phyloP scores from a whole-genome alignment of 2,888 invertebrate genomes.

The Emesis furor region DNA sequence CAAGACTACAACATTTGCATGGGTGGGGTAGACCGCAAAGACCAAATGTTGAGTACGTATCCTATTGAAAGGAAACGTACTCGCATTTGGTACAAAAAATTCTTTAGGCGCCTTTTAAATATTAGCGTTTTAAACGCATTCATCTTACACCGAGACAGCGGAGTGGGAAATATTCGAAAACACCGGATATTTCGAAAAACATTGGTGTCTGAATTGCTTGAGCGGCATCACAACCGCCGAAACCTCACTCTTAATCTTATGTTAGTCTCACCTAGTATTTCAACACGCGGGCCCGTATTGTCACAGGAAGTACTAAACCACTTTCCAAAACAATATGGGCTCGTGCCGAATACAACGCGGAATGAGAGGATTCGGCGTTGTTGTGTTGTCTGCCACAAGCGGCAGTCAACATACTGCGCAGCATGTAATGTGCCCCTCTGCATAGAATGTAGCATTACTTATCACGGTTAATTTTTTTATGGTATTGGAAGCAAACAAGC shows the following conservation, averaged over 20 bases:
- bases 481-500: too few relatives aligned
- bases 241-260: background rate
- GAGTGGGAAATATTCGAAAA: slow-evolving; percentile 15
- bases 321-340: slow-evolving; percentile 30
- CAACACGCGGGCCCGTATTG: too few relatives aligned
- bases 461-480: slow-evolving; percentile 24
- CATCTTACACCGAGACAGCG: slow-evolving; percentile 19
- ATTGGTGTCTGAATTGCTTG: slow-evolving; percentile 15
- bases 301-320: slow-evolving; percentile 22
- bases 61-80: slow-evolving; percentile 23
- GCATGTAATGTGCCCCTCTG: slow-evolving; percentile 22
- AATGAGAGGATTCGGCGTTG: slow-evolving; percentile 19
- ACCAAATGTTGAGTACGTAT: too few relatives aligned
- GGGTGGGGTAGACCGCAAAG: too few relatives aligned
- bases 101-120: slow-evolving; percentile 22
- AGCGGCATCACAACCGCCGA: background rate
- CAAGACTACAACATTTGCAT: too few relatives aligned
- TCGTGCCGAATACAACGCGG: slow-evolving; percentile 27
- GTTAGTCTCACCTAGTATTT: background rate
- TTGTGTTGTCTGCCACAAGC: slow-evolving; percentile 22
- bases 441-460: slow-evolving; percentile 19
- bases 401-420: slow-evolving; percentile 23
- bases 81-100: slow-evolving; percentile 22
- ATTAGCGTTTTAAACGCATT: slow-evolving; percentile 5
- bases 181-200: slow-evolving; percentile 11